A percentile compares a stretch with the other conserved stretches of the same genome.
Evolutionary conservation across 2,113 vertebrate species (phyloP).

Genomic region (Lepisosteus osseus): DNA sequence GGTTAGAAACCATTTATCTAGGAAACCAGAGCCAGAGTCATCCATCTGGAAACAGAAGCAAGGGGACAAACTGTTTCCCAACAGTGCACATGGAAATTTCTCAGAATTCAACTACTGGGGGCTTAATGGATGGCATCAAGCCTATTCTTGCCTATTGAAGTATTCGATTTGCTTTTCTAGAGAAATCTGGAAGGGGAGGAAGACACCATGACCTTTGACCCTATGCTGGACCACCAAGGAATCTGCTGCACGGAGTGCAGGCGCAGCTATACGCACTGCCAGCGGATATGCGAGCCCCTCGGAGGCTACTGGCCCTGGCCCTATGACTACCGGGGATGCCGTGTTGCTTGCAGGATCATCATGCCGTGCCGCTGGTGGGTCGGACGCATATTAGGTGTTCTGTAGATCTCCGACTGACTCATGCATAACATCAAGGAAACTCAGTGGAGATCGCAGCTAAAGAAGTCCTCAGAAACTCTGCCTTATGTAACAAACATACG

Average conservation of each 20-base stretch:
- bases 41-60: no score
- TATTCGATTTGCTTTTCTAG: constrained; percentile 34
- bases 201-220: constrained; percentile 80
- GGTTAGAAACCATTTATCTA: no score
- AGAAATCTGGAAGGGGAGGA: constrained; percentile 68
- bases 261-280: constrained; percentile 85
- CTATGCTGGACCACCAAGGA: constrained; percentile 87
- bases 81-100: no score
- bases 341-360: constrained; percentile 79
- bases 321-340: constrained; percentile 86
- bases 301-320: constrained; percentile 82
- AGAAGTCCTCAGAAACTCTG: not conserved
- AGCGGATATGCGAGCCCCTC: constrained; percentile 86
- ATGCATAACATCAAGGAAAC: constrained; percentile 2
- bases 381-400: constrained; percentile 83
- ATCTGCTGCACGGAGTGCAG: constrained; percentile 88
- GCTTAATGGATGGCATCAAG: no score
- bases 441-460: constrained; percentile 23
- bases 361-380: constrained; percentile 97
- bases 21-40: no score
- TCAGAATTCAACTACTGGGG: no score
- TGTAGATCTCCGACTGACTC: constrained; percentile 48
- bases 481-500: not conserved
- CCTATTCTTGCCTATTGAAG: no score
- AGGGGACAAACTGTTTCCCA: no score